Conservation (phyloP, 2,888 invertebrate genomes). For the Chelonus formosanus region DNA sequence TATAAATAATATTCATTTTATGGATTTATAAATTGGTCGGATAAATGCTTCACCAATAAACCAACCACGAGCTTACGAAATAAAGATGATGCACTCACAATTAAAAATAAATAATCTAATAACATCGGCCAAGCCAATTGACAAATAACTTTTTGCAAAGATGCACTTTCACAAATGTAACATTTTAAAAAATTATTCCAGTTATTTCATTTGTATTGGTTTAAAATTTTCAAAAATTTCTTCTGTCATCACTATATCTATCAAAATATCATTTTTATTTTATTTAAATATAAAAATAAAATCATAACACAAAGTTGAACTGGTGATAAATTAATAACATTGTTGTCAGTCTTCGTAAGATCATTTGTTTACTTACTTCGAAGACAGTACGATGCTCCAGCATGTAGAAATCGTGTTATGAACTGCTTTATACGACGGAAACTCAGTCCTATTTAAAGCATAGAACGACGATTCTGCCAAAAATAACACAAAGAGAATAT, state of each 20-base stretch:
- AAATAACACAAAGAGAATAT: constrained; percentile 63
- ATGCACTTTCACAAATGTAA: no score
- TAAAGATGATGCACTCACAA: constrained; percentile 15
- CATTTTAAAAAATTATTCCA: no score
- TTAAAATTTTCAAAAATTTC: no score
- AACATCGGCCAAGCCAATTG: constrained; percentile 10
- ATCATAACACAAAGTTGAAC: no score
- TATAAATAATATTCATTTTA: not conserved
- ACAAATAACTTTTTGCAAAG: not conserved
- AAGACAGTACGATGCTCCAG: constrained; percentile 63
- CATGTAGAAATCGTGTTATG: constrained; percentile 59
- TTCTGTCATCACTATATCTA: no score
- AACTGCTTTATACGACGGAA: constrained; percentile 60
- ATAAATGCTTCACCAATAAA: no score
- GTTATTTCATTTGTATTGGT: no score
- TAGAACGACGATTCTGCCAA: constrained; percentile 57
- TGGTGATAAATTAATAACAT: not conserved
- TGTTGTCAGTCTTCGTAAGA: constrained; percentile 19
- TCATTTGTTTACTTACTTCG: constrained; percentile 60
- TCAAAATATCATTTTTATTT: no score
- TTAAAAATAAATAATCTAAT: constrained; percentile 22
- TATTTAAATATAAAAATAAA: no score
- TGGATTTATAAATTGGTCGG: not conserved
- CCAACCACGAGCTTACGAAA: constrained; percentile 7
- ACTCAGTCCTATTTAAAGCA: constrained; percentile 64